A percentile compares a stretch with the other conserved stretches of the same genome.
phyloP scores from a whole-genome alignment of 2,113 vertebrate species.

The Periophthalmodon schlosseri region DNA sequence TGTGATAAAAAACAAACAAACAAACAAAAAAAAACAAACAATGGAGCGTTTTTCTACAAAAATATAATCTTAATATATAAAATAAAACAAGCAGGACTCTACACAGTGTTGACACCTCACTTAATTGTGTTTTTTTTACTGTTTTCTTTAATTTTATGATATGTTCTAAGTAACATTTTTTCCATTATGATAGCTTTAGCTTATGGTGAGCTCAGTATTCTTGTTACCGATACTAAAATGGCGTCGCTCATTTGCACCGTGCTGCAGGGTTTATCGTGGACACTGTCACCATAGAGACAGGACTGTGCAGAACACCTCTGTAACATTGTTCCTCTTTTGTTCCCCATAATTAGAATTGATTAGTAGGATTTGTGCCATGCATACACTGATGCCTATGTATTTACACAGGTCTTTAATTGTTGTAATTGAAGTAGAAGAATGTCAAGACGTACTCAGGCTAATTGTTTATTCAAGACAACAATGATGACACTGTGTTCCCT shows the following conservation, averaged over 20 bases:
- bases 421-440: slow-evolving; percentile 21
- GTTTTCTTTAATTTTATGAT: no score
- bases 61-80: no score
- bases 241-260: background rate
- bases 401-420: slow-evolving; percentile 32
- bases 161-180: background rate
- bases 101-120: no score
- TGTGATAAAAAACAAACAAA: no score
- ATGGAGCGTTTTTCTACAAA: no score
- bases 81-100: no score
- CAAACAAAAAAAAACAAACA: no score
- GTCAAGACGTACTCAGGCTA: background rate
- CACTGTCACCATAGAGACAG: slow-evolving; percentile 48
- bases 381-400: slow-evolving; percentile 15
- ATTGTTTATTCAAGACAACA: slow-evolving; percentile 27
- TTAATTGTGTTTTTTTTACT: no score
- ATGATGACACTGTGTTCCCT: slow-evolving; percentile 6
- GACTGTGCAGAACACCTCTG: slow-evolving; percentile 41
- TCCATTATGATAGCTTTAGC: background rate
- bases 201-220: background rate
- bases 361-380: slow-evolving; percentile 23
- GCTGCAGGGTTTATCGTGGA: slow-evolving; percentile 11
- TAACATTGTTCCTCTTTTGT: slow-evolving; percentile 41
- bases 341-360: slow-evolving; percentile 69
- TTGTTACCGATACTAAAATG: background rate